These are phyloP conservation scores for Minunthozetes semirufus DNA, from an alignment of 2,888 invertebrate genomes.

Conservation along the genomic window DNA sequence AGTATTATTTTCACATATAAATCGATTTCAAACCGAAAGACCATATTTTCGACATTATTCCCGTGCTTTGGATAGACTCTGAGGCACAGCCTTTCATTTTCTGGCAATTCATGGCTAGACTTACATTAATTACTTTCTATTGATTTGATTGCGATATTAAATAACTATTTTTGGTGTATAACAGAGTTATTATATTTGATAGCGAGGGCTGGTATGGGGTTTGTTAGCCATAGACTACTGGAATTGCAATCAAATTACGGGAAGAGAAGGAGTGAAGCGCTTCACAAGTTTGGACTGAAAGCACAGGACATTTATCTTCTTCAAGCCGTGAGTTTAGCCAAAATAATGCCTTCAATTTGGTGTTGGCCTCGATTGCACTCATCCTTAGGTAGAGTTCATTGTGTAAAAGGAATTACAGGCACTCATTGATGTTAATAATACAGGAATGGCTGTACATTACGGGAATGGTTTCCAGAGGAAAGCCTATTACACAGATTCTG, in stretches of 20 bases:
- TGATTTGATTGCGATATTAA: not conserved
- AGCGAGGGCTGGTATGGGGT: not conserved
- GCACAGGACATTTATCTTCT: conserved; percentile 17
- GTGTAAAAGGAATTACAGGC: not conserved
- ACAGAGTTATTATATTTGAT: not conserved
- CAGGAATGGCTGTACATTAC: conserved; percentile 16
- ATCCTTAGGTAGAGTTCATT: conserved; percentile 1
- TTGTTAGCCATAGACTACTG: not conserved
- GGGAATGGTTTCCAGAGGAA: not conserved
- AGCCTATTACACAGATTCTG: conserved; percentile 2
- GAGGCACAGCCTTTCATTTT: no score
- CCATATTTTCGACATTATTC: no score
- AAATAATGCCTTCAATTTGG: conserved; percentile 12
- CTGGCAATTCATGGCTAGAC: not conserved
- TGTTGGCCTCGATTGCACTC: conserved; percentile 24
- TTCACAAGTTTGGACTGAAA: not conserved
- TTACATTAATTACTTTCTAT: not conserved
- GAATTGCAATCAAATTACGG: conserved; percentile 21
- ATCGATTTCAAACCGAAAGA: no score
- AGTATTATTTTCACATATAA: no score
- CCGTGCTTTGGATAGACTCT: no score
- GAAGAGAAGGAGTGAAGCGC: not conserved
- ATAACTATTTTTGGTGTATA: not conserved
- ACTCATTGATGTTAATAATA: conserved; percentile 18
- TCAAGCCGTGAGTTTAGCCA: not conserved